Evolutionary conservation across 1,140 invertebrate species (phyloP).

Genomic region (Druon quercuslanigerum): DNA sequence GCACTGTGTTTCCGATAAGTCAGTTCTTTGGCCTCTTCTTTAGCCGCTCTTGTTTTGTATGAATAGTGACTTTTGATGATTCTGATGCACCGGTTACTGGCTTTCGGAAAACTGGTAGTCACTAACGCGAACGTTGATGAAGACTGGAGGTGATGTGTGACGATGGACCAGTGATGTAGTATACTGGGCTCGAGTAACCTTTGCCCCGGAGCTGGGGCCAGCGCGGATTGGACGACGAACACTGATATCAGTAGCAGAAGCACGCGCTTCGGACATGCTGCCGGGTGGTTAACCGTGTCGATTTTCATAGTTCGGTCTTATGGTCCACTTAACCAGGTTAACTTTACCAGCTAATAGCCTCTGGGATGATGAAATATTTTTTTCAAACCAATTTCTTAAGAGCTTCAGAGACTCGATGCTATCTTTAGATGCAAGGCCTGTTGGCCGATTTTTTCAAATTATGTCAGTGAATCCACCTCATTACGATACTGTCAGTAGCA

Average conservation of each 20-base stretch:
- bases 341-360: conserved; percentile 1
- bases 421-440: conserved; percentile 11
- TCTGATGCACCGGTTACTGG: conserved; percentile 35
- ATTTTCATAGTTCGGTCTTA: conserved; percentile 37
- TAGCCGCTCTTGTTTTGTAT: conserved; percentile 28
- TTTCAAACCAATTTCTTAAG: conserved; percentile 22
- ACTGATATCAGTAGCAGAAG: conserved; percentile 62
- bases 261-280: conserved; percentile 68
- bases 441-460: conserved; percentile 27
- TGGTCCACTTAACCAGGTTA: conserved; percentile 28
- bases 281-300: conserved; percentile 36
- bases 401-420: conserved; percentile 31
- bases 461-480: conserved; percentile 8
- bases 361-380: conserved; percentile 37
- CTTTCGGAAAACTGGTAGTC: conserved; percentile 45
- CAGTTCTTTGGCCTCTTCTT: conserved; percentile 37
- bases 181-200: conserved; percentile 63
- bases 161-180: conserved; percentile 64
- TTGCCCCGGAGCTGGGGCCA: conserved; percentile 64
- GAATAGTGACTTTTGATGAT: conserved; percentile 7
- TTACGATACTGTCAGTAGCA: background rate
- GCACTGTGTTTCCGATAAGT: conserved; percentile 40
- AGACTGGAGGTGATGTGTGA: conserved; percentile 67
- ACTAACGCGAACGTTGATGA: conserved; percentile 53
- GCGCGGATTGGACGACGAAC: conserved; percentile 63